These are phyloP conservation scores for Chloroceryle aenea DNA, from an alignment of 2,113 vertebrate genomes.

Conservation along the genomic window DNA sequence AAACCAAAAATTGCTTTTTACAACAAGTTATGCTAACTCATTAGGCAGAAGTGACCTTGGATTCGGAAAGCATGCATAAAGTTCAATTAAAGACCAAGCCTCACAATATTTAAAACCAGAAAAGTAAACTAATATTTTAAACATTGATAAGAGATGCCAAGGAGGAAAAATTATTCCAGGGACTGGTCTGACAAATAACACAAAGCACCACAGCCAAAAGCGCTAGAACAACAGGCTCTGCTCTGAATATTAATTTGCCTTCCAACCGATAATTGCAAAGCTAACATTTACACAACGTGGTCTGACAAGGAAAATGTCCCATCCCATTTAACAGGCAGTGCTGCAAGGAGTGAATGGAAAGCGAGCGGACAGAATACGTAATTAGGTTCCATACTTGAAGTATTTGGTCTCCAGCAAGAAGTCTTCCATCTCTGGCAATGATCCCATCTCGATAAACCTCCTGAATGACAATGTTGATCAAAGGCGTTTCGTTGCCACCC, in stretches of 20 bases:
- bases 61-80: neutral
- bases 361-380: constrained; percentile 9
- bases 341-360: constrained; percentile 24
- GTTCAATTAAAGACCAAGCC: neutral
- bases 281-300: constrained; percentile 1
- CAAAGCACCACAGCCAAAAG: neutral
- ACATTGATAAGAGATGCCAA: neutral
- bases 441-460: constrained; percentile 97
- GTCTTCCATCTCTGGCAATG: constrained; percentile 93
- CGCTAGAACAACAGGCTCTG: neutral
- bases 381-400: constrained; percentile 85
- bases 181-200: neutral
- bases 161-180: neutral
- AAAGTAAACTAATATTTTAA: neutral
- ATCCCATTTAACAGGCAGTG: constrained; percentile 12
- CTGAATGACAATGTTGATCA: constrained; percentile 98
- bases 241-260: constrained; percentile 49
- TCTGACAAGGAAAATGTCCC: constrained; percentile 28
- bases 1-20: neutral
- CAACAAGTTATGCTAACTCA: neutral
- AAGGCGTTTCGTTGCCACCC: constrained; percentile 95
- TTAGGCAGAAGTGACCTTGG: neutral
- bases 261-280: constrained; percentile 44
- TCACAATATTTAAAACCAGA: neutral
- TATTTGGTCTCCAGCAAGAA: constrained; percentile 97